Base-by-base conservation (phyloP, 2,888 invertebrate species). In the Doris montereyensis region DNA sequence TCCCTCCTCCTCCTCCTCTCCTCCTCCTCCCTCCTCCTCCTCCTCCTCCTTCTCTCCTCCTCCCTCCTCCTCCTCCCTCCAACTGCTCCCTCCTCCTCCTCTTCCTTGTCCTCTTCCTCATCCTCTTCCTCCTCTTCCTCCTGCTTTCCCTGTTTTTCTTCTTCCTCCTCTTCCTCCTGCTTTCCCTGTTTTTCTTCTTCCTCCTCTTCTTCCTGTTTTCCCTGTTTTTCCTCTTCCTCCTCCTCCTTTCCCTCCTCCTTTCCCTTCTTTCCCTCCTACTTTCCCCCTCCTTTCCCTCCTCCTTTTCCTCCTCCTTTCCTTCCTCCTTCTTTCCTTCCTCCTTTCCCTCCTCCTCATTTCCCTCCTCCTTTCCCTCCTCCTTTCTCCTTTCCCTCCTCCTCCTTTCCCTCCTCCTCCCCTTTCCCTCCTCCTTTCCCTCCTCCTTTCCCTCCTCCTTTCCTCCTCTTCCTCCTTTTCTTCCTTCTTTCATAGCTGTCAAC, bases 1-100 rank as follows among this genome's bases (percentile, higher is more conserved):
- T 65, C 24, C n/a, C 65, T 65, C 65, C 30, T 30, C 30, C 21
- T 65, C 67, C 34, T 34, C 34, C 28, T 67, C 30, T 67, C 67
- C 34, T 4, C 34, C 67, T 8, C 30, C 34, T 34, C 4, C 0
- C 34, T 10, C 13, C 13, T 30, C 10, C 0, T 65, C 28, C n/a
- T 2, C 34, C 30, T 2, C 2, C 13, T 17, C 10, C 10, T 21
- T 2, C 30, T 30, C 30, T 34, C n/a, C 30, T 67, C 67, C 13
- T 32, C 32, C 67, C n/a, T 8, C n/a, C 67, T 28, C 67, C n/a
- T 32, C n/a, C 30, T 28, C 67, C n/a, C 67, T 67, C 30, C 24
- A 60, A 60, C 17, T 52, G 52, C 13, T 3, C 17, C 17, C 17
- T 24, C 24, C 60, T 60, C 60, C 24, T 24, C 24, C 60, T 60